phyloP scores from a whole-genome alignment of 2,888 invertebrate genomes.

The Ditylenchus weischeri region DNA sequence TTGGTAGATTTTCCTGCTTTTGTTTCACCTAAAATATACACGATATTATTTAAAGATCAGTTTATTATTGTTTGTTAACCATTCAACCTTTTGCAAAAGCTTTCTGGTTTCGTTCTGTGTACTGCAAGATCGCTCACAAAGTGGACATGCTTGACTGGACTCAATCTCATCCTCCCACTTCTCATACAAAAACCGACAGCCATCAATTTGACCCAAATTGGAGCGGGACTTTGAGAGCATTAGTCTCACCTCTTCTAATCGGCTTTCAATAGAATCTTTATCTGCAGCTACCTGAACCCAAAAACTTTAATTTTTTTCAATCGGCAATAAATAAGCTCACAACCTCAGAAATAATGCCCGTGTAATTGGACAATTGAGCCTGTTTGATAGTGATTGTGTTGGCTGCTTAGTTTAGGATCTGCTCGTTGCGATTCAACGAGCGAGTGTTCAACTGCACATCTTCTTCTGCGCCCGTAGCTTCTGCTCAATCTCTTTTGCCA shows the following conservation, averaged over 20 bases:
- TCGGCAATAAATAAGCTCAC: no score
- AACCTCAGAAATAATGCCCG: slow-evolving; percentile 4
- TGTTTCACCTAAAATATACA: slow-evolving; percentile 7
- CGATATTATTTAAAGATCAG: not conserved
- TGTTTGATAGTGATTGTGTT: not conserved
- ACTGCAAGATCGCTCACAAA: slow-evolving; percentile 41
- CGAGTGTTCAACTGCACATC: not conserved
- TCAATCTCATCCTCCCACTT: slow-evolving; percentile 32
- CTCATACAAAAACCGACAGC: slow-evolving; percentile 30
- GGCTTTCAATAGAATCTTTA: slow-evolving; percentile 1
- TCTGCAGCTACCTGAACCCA: not conserved
- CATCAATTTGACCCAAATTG: slow-evolving; percentile 29
- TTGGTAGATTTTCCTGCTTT: slow-evolving; percentile 30
- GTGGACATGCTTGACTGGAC: slow-evolving; percentile 40
- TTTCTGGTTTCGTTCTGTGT: not conserved
- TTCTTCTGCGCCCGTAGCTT: slow-evolving; percentile 8
- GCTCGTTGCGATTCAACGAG: slow-evolving; percentile 9
- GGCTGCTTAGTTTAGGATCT: not conserved
- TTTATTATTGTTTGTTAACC: not conserved
- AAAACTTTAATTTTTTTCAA: no score
- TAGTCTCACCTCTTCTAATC: slow-evolving; percentile 32
- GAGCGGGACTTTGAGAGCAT: slow-evolving; percentile 26
- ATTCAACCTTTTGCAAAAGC: slow-evolving; percentile 8
- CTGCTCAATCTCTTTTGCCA: slow-evolving; percentile 10
- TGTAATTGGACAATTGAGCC: not conserved